phyloP scores from a whole-genome alignment of 1,140 invertebrate genomes.

The Calephelis virginiensis region DNA sequence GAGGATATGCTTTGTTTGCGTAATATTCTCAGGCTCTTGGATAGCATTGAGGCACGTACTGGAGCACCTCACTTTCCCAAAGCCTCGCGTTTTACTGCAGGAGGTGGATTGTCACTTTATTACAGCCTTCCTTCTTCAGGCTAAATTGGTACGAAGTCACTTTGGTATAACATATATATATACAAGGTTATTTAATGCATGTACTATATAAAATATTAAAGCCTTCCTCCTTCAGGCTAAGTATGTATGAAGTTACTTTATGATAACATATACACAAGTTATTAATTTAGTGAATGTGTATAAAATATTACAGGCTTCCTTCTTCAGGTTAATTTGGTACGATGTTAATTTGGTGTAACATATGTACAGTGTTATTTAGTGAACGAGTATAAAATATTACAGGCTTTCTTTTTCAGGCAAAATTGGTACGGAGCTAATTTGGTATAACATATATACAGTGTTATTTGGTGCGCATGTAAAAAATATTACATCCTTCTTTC shows the following conservation, averaged over 20 bases:
- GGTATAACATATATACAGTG: neutral
- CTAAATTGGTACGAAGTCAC: neutral
- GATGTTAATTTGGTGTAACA: too few species aligned
- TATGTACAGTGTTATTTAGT: too few species aligned
- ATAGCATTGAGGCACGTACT: slow-evolving; percentile 8
- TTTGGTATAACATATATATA: neutral
- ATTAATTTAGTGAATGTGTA: too few species aligned
- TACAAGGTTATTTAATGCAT: too few species aligned
- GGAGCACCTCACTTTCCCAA: slow-evolving; percentile 7
- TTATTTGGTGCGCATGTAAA: too few species aligned
- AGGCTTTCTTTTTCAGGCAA: neutral
- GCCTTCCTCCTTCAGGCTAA: slow-evolving; percentile 1
- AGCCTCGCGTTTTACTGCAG: slow-evolving; percentile 2
- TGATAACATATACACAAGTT: too few species aligned
- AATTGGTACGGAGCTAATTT: neutral
- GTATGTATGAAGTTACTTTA: neutral
- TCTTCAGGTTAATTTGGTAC: too few species aligned
- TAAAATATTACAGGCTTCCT: too few species aligned
- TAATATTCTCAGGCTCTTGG: slow-evolving; percentile 11
- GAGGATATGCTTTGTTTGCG: slow-evolving; percentile 16
- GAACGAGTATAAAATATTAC: too few species aligned
- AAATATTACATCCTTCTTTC: neutral
- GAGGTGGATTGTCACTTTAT: slow-evolving; percentile 15
- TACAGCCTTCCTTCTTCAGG: neutral
- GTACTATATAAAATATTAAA: neutral